phyloP scores from a whole-genome alignment of 92 coral and sea anemone species.

The Pocillopora meandrina region DNA sequence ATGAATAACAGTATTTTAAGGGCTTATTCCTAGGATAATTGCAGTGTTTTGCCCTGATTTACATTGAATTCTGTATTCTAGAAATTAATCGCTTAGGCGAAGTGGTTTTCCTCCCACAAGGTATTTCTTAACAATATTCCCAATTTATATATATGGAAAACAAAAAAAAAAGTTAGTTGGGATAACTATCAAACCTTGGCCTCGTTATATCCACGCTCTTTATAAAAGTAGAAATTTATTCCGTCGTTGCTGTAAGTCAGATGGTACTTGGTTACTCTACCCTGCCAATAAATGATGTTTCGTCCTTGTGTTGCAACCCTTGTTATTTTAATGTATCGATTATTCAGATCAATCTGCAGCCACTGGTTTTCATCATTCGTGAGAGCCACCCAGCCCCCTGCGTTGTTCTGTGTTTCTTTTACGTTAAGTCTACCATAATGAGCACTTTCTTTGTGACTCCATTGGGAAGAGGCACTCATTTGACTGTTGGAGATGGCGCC shows the following conservation, averaged over 20 bases:
- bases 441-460: not conserved
- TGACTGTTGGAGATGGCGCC: not conserved
- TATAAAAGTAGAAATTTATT: not conserved
- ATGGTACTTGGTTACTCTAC: not conserved
- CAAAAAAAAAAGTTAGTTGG: too few relatives aligned
- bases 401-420: not conserved
- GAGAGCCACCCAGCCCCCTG: not conserved
- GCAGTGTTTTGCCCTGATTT: too few relatives aligned
- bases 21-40: too few relatives aligned
- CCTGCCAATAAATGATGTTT: not conserved
- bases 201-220: not conserved
- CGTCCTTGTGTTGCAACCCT: constrained; percentile 1
- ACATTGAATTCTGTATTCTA: too few relatives aligned
- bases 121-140: too few relatives aligned
- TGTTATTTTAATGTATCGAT: not conserved
- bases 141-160: too few relatives aligned
- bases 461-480: not conserved
- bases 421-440: not conserved
- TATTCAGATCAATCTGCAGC: not conserved
- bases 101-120: too few relatives aligned
- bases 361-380: not conserved
- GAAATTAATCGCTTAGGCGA: too few relatives aligned
- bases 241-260: not conserved
- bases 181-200: not conserved
- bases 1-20: too few relatives aligned